A percentile compares a stretch with the other conserved stretches of the same genome.
phyloP scores from a whole-genome alignment of 2,888 invertebrate species.

The Mesorhabditis sp. region DNA sequence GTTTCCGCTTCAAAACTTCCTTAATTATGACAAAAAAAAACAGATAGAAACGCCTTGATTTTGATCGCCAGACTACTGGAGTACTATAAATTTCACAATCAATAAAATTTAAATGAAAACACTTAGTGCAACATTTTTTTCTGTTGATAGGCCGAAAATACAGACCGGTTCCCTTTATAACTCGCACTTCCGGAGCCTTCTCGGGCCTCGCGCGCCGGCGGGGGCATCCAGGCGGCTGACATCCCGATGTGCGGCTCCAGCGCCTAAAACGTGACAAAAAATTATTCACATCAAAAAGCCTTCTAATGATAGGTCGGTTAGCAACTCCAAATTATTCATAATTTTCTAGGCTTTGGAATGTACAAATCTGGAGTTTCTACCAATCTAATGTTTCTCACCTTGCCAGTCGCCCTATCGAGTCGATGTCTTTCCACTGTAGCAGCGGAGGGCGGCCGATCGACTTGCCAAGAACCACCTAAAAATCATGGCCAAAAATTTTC shows the following conservation, averaged over 20 bases:
- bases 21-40: no score
- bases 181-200: conserved; percentile 1
- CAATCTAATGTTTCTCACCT: background rate
- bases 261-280: background rate
- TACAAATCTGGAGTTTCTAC: no score
- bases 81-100: no score
- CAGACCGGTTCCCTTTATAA: background rate
- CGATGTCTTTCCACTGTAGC: background rate
- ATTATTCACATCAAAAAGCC: background rate
- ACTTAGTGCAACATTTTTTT: no score
- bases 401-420: background rate
- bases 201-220: conserved; percentile 3
- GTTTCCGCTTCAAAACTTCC: no score
- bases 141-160: no score
- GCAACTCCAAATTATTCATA: conserved; percentile 10
- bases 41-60: no score
- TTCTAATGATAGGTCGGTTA: background rate
- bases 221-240: conserved; percentile 12
- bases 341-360: conserved; percentile 7
- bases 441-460: conserved; percentile 1
- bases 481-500: conserved; percentile 7
- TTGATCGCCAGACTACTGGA: no score
- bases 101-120: no score
- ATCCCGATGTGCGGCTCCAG: conserved; percentile 24
- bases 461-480: background rate